Evolutionary conservation across 2,113 vertebrate species (phyloP).

Genomic region (Eidolon helvum): DNA sequence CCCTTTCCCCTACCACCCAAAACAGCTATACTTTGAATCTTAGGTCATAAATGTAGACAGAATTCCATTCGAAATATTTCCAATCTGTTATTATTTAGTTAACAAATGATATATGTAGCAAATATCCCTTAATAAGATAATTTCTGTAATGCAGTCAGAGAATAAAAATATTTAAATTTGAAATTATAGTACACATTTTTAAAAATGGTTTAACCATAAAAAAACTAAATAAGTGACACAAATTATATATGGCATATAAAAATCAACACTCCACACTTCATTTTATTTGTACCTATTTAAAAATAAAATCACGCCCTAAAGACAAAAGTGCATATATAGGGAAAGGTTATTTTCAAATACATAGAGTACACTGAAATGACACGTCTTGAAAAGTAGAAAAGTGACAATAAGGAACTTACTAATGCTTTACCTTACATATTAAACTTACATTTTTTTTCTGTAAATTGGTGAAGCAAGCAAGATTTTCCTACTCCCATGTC

Average conservation of each 20-base stretch:
- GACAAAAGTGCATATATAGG: background rate
- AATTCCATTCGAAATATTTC: conserved; percentile 38
- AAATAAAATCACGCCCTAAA: background rate
- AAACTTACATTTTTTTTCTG: conserved; percentile 99
- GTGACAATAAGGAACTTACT: background rate
- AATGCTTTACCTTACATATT: conserved; percentile 14
- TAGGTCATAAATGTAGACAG: background rate
- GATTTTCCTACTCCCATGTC: conserved; percentile 99
- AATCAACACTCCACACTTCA: background rate
- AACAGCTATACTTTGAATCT: conserved; percentile 8
- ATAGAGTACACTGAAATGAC: background rate
- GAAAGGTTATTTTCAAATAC: background rate
- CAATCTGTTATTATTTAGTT: conserved; percentile 20
- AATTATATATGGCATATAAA: background rate
- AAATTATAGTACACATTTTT: background rate
- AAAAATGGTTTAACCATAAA: conserved; percentile 16
- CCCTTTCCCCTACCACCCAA: background rate
- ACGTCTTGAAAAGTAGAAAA: background rate
- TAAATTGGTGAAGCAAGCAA: conserved; percentile 98
- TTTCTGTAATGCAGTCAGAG: background rate
- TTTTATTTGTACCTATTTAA: background rate
- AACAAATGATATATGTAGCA: conserved; percentile 14
- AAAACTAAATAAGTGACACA: conserved; percentile 16
- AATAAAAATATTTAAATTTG: conserved; percentile 38
- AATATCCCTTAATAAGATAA: background rate